Evolutionary conservation across 1,140 invertebrate genomes (phyloP), one percentile per base, ranked within the genome.

Genomic region (Geopemphigus sp.): DNA sequence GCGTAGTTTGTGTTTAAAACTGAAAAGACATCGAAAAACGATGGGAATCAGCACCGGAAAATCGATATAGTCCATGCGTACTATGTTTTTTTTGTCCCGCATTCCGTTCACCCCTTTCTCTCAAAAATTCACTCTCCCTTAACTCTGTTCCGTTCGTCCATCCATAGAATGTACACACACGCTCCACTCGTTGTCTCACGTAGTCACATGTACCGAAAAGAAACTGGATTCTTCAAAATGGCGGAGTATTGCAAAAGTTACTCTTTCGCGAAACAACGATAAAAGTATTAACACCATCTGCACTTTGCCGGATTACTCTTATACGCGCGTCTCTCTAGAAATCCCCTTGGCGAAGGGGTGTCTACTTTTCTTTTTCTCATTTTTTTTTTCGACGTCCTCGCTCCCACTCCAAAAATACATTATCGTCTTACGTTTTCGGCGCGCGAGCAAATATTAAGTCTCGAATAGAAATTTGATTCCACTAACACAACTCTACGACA

Each of bases 201-300:
- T 17, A 54, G 63, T 47, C 32, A 17, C n/a, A 17, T 50, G 47
- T 2, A 70, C 22, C 56, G 56, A 11, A 24, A 17, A 59, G 54
- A 63, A 78, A 61, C 74, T 26, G 29, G 73, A 76, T 76, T 76
- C n/a, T 24, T 54, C 39, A 32, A 50, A 63, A 78, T n/a, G 74
- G 39, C 39, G 15, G 5, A 72, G 74, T 54, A 50, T 61, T 29
- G 74, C 57, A 63, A 61, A 61, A 78, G 74, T 78, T 78, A 63
- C 24, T 61, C 22, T 47, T 63, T 45, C 24, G 6, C 54, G 72
- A 63, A 63, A 78, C 74, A 50, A 63, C 74, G 74, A 61, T 78
- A 59, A 78, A 78, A 78, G 57, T 78, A 78, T 63, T 63, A 78
- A 78, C 57, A 50, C 57, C 74, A 45, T 45, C 74, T 63, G 39